Percentiles rank a stretch among this genome's conserved stretches.
phyloP scores from a whole-genome alignment of 2,113 vertebrate species.

The Grantiella picta region DNA sequence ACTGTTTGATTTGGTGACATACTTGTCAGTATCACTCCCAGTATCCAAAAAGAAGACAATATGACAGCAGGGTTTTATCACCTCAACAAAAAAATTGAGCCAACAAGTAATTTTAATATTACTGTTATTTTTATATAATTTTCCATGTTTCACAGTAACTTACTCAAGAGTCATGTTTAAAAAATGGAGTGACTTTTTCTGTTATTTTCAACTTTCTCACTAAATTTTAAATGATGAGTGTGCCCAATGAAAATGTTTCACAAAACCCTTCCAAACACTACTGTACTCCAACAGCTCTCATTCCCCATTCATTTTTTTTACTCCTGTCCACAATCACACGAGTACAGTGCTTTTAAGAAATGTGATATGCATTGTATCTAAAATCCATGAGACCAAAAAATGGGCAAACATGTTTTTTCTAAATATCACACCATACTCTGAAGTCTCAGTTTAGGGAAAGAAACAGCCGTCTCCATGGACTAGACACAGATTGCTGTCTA shows the following conservation, averaged over 20 bases:
- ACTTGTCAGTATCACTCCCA: neutral
- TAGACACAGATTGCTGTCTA: neutral
- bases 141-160: neutral
- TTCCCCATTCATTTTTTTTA: neutral
- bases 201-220: neutral
- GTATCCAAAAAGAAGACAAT: neutral
- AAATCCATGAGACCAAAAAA: neutral
- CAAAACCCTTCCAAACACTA: neutral
- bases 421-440: neutral
- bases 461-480: neutral
- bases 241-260: neutral
- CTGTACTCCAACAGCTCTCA: neutral
- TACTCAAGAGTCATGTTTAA: neutral
- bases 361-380: neutral
- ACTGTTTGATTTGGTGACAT: neutral
- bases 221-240: neutral
- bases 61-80: neutral
- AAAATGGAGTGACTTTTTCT: neutral
- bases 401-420: neutral
- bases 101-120: neutral
- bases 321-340: neutral
- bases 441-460: neutral
- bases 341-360: neutral
- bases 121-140: neutral
- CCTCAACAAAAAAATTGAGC: neutral